Base-by-base conservation (phyloP, 2,888 invertebrate genomes). In the Microctonus hyperodae region DNA sequence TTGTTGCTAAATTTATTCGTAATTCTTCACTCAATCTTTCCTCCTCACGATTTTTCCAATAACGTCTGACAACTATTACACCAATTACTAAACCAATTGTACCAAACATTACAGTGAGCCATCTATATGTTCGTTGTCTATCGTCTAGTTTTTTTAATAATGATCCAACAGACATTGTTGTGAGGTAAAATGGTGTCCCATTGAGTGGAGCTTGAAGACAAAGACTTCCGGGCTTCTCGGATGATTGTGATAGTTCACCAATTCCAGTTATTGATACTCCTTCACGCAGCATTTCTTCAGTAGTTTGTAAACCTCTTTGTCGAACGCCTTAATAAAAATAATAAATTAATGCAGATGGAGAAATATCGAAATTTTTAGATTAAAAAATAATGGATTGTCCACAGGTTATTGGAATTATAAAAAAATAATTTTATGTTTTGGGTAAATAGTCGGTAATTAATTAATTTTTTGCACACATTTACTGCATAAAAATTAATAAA, bases 231-330 rank as follows among this genome's bases (percentile, higher is more conserved):
- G 89, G 88, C 61, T 90, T 88, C n/a, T 88, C 86, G 37, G 87
- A 79, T 59, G 78, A 76, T 44, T 71, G 74, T 10, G 90, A 88
- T 25, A 96, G 84, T 84, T 95, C 90, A 13, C 96, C 96, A 62
- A 96, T 90, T 3, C 86, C 89, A 0, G 95, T 92, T 53, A 96
- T 88, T 71, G 91, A 88, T 58, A 93, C 91, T 16, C 94, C 95
- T 77, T 92, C 92, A 0, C 93, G 86, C 4, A 96, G 85, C 89
- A 96, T 92, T 84, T 92, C 91, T 81, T 96, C 96, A 57, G 94
- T 94, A 6, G 93, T 92, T 83, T 96, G 95, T 23, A 95, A 85
- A 0, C 96, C 96, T 69, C 93, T 89, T 78, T 93, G 92, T 0
- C 92, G 87, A 20, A 94, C 90, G 20, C 95, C 95, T 74, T 20